phyloP scores from a whole-genome alignment of 2,888 invertebrate species.

The Plusia festucae region DNA sequence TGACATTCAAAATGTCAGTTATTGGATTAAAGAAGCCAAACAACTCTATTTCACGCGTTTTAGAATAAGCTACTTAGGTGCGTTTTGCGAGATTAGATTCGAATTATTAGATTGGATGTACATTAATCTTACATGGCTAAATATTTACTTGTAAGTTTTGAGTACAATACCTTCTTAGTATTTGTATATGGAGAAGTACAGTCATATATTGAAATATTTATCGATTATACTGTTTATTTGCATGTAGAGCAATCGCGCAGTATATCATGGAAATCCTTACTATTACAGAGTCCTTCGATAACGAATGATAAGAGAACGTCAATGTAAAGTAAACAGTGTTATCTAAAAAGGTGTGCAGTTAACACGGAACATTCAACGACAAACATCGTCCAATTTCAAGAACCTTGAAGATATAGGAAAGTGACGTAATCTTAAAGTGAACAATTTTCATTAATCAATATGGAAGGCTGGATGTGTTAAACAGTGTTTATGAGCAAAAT shows the following conservation, averaged over 20 bases:
- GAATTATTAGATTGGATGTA: neutral
- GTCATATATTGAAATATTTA: neutral
- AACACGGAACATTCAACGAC: constrained; percentile 54
- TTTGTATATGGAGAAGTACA: neutral
- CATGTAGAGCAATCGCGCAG: constrained; percentile 70
- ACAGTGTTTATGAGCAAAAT: constrained; percentile 37
- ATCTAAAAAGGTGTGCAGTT: constrained; percentile 67
- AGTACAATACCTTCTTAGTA: neutral
- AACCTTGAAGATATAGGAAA: constrained; percentile 34
- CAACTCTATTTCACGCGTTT: neutral
- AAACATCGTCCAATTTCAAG: constrained; percentile 43
- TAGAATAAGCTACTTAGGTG: neutral
- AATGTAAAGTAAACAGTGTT: constrained; percentile 70
- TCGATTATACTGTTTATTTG: constrained; percentile 61
- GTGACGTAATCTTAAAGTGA: constrained; percentile 44
- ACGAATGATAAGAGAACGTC: constrained; percentile 68
- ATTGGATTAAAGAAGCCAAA: constrained; percentile 12
- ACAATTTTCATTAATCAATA: constrained; percentile 32
- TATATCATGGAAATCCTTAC: constrained; percentile 64
- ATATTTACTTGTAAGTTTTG: neutral
- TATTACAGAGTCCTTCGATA: constrained; percentile 78
- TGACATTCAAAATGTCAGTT: constrained; percentile 32
- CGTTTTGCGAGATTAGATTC: neutral
- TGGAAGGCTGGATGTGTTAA: constrained; percentile 38
- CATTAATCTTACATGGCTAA: neutral